Evolutionary conservation across 2,888 invertebrate genomes (phyloP).

Genomic region (Xestia c-nigrum): DNA sequence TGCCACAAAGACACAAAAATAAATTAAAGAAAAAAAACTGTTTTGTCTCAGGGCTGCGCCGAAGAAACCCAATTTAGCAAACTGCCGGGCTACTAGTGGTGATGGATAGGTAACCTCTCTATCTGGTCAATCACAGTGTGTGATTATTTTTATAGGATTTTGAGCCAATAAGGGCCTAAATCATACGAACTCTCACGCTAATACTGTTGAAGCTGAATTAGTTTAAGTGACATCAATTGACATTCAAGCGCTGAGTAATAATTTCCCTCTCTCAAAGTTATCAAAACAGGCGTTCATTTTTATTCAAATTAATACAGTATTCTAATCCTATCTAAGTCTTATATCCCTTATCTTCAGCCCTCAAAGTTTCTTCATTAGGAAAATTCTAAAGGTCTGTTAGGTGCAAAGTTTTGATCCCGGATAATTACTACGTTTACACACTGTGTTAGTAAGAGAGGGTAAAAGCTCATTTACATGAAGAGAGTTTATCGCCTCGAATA

Average conservation of each 20-base stretch:
- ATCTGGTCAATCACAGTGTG: too few species aligned
- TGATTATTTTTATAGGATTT: too few species aligned
- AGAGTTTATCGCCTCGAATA: background rate
- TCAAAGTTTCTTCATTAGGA: constrained; percentile 76
- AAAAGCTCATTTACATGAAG: constrained; percentile 31
- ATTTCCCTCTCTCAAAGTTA: background rate
- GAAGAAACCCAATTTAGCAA: too few species aligned
- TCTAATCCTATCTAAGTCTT: constrained; percentile 44
- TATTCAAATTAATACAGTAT: constrained; percentile 40
- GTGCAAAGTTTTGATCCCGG: constrained; percentile 76
- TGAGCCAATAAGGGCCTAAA: too few species aligned
- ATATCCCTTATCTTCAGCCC: constrained; percentile 63
- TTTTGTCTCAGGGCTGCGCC: too few species aligned
- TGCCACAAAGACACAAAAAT: too few species aligned
- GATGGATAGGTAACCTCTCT: too few species aligned
- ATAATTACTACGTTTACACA: constrained; percentile 74
- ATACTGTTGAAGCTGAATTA: background rate
- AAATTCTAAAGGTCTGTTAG: constrained; percentile 69
- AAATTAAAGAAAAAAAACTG: too few species aligned
- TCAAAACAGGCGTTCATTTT: constrained; percentile 17
- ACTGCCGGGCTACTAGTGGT: too few species aligned
- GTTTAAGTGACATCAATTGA: background rate
- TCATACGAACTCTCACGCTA: too few species aligned
- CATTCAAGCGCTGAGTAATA: background rate
- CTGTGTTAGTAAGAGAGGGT: constrained; percentile 55